These are phyloP conservation scores for Cheilosia urbana DNA, from an alignment of 2,888 invertebrate genomes.

Conservation along the genomic window DNA sequence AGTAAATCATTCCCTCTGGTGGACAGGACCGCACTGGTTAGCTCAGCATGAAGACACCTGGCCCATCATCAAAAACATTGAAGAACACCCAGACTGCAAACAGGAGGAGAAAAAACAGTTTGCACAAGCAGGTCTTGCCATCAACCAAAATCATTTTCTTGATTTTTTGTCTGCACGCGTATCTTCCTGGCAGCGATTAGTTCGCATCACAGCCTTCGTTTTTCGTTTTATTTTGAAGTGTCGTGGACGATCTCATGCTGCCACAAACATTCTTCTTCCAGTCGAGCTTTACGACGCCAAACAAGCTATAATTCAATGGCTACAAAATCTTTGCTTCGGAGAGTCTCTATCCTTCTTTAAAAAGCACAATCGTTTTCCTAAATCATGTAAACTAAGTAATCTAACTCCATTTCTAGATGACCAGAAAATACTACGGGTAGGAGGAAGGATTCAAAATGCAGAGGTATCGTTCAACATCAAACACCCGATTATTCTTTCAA, in stretches of 20 bases:
- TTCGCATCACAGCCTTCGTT: not conserved
- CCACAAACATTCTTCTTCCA: not conserved
- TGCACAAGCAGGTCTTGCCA: not conserved
- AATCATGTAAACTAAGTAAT: not conserved
- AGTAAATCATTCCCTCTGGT: slow-evolving; percentile 55
- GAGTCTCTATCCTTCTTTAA: not conserved
- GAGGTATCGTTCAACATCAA: slow-evolving; percentile 4
- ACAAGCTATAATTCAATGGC: not conserved
- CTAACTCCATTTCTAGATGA: slow-evolving; percentile 23
- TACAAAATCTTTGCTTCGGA: slow-evolving; percentile 2
- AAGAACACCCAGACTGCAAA: slow-evolving; percentile 1
- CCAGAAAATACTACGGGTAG: slow-evolving; percentile 11
- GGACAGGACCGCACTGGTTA: slow-evolving; percentile 63
- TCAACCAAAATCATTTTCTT: slow-evolving; percentile 1
- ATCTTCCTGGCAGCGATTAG: not conserved
- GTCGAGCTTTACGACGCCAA: slow-evolving; percentile 5
- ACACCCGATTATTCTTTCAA: slow-evolving; percentile 28
- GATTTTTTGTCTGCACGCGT: not conserved
- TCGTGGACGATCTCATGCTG: not conserved
- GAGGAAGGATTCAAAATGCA: slow-evolving; percentile 18
- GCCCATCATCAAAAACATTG: slow-evolving; percentile 6
- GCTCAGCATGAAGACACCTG: not conserved
- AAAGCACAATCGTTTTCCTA: not conserved
- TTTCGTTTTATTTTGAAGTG: not conserved
- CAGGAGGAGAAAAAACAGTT: not conserved